A percentile compares a stretch with the other conserved stretches of the same genome.
Conservation (phyloP, 2,888 invertebrate species). For the Troides helena region DNA sequence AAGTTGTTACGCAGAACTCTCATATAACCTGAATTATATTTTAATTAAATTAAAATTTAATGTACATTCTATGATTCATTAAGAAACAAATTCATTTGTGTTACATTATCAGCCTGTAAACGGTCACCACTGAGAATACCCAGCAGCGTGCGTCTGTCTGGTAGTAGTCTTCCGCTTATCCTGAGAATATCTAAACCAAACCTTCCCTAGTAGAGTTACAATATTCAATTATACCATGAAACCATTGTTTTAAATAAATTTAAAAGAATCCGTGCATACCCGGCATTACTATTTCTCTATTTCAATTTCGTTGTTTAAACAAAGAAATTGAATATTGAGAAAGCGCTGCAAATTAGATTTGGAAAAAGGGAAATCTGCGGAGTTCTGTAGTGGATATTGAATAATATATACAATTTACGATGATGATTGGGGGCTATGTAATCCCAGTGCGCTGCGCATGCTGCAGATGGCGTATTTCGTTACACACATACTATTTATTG, state of each 20-base stretch:
- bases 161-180: no score
- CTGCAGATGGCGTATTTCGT: conserved; percentile 51
- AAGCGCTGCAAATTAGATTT: conserved; percentile 58
- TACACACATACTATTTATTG: conserved; percentile 32
- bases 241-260: neutral
- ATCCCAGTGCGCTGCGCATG: conserved; percentile 65
- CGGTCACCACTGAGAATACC: no score
- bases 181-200: no score
- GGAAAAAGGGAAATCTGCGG: conserved; percentile 47
- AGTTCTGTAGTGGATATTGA: conserved; percentile 51
- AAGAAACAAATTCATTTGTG: no score
- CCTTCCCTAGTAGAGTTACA: no score
- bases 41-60: no score
- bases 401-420: conserved; percentile 65
- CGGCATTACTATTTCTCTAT: conserved; percentile 49
- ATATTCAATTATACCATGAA: neutral
- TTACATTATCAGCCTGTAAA: no score
- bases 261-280: neutral
- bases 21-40: neutral
- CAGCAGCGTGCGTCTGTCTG: no score
- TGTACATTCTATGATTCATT: no score
- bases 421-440: conserved; percentile 64
- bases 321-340: conserved; percentile 66
- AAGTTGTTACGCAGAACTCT: neutral
- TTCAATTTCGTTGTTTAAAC: conserved; percentile 70